These are phyloP conservation scores for Toxostoma redivivum DNA, from an alignment of 2,113 vertebrate genomes.

Conservation along the genomic window DNA sequence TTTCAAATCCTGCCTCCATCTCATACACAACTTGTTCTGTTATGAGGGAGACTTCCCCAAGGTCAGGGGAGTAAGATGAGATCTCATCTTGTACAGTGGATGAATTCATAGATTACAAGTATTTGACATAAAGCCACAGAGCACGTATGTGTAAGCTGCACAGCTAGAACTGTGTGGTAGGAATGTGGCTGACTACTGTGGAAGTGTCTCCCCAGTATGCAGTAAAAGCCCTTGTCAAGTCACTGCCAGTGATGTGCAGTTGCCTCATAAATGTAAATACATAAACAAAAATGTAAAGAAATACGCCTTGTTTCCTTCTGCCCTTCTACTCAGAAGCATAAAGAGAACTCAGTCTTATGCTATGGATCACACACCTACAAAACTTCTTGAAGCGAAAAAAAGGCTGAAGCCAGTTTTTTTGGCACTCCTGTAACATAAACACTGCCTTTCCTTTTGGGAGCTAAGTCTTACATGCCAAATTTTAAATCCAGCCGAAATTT, in stretches of 20 bases:
- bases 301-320: background rate
- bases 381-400: background rate
- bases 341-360: background rate
- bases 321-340: background rate
- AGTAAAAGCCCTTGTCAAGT: background rate
- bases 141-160: background rate
- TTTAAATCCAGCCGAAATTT: conserved; percentile 58
- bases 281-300: conserved; percentile 1
- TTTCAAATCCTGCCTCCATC: background rate
- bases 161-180: background rate
- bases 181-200: background rate
- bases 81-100: background rate
- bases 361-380: conserved; percentile 13
- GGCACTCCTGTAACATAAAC: conserved; percentile 45
- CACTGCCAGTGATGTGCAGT: background rate
- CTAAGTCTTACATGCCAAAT: conserved; percentile 32
- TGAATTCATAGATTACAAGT: background rate
- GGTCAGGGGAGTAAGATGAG: background rate
- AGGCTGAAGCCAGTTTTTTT: conserved; percentile 42
- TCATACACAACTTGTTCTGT: background rate
- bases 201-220: background rate
- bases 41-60: background rate
- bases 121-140: background rate
- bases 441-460: conserved; percentile 48
- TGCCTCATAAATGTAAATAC: background rate